Evolutionary conservation across 2,113 vertebrate species (phyloP), one percentile per base, ranked within the genome.

Genomic region (Tautogolabrus adspersus): DNA sequence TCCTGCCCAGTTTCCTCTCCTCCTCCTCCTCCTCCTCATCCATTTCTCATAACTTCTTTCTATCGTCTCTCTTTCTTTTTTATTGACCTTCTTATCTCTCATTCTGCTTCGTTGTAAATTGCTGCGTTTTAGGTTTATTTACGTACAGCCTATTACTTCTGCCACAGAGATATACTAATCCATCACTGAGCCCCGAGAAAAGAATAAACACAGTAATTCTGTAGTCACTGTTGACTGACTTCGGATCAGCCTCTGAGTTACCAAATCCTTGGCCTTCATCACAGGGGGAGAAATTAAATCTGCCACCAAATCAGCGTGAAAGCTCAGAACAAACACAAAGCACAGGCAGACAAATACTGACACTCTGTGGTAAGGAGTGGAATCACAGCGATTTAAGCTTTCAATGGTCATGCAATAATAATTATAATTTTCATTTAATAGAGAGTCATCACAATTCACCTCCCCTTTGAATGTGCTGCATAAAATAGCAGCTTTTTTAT

Each of bases 261-360:
- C 49, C 1, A 72, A 84, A 83, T 75, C 61, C 59, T 2, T 38
- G 23, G 75, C 63, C 51, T 57, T 72, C 23, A 69, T 76, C 47
- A 77, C 64, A 60, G 66, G 56, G 57, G 8, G 30, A 66, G 22
- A 76, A 83, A 87, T 75, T 69, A 78, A 85, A 82, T 74, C 73
- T 75, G 63, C 68, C 56, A 77, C 67, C 52, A 63, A 75, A 86
- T 56, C 64, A 67, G 30, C 46, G 60, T 56, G 37, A 58, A 80
- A 75, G 73, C 65, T 40, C 16, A 81, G 57, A 58, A 57, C 47
- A 44, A 38, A 72, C 49, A 52, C 6, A 23, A 56, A 8, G 19
- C 7, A 54, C 61, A 7, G 21, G 37, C 22, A 72, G 85, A 37
- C 47, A 73, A 84, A 91, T 72, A 88, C 69, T 89, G 92, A 86